Evolutionary conservation across 2,888 invertebrate genomes (phyloP).

Genomic region (Acrobasis suavella): DNA sequence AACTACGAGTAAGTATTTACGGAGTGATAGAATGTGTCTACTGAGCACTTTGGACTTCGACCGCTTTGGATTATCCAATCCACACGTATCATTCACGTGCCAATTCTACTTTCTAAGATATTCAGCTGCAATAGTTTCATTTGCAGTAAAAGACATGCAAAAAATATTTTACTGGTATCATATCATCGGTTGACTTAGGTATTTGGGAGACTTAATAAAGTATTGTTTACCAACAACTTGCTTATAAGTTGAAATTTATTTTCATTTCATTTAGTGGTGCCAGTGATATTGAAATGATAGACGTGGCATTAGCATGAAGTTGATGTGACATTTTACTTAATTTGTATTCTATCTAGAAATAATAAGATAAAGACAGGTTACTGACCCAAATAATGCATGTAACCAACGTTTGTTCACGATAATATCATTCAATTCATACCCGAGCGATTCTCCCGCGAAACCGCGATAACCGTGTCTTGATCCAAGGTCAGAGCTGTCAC

Average conservation of each 20-base stretch:
- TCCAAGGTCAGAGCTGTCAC: slow-evolving; percentile 70
- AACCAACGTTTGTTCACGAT: slow-evolving; percentile 34
- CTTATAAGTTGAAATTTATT: too few species aligned
- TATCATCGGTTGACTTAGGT: too few species aligned
- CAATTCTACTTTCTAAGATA: slow-evolving; percentile 6
- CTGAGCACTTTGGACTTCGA: slow-evolving; percentile 10
- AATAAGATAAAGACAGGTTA: slow-evolving; percentile 8
- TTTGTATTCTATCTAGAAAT: not conserved
- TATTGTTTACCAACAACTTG: too few species aligned
- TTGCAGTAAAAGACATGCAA: not conserved
- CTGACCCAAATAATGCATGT: slow-evolving; percentile 16
- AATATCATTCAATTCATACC: slow-evolving; percentile 42
- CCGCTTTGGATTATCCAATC: not conserved
- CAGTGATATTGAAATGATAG: too few species aligned
- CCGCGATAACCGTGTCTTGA: slow-evolving; percentile 43
- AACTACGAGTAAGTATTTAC: not conserved
- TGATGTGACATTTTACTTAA: not conserved
- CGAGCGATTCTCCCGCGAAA: slow-evolving; percentile 37
- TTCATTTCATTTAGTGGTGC: too few species aligned
- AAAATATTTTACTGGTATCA: too few species aligned
- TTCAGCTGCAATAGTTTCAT: too few species aligned
- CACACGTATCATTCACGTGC: slow-evolving; percentile 10
- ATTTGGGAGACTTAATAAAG: too few species aligned
- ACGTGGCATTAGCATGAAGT: not conserved
- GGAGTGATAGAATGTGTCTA: slow-evolving; percentile 5